Percentiles rank a stretch among this genome's conserved stretches.
phyloP scores from a whole-genome alignment of 2,888 invertebrate species.

The Muscina levida region DNA sequence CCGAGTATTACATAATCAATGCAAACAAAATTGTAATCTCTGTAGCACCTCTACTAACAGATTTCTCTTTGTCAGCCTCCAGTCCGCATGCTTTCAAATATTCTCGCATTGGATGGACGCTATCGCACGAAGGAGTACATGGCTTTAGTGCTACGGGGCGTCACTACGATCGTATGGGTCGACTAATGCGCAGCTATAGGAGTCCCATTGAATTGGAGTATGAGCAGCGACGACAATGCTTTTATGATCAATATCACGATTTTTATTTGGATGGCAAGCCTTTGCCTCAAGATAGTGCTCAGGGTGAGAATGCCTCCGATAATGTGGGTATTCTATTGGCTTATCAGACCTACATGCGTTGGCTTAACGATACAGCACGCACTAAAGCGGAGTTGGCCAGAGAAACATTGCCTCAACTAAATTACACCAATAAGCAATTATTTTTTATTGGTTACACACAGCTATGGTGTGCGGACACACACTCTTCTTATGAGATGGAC shows the following conservation, averaged over 20 bases:
- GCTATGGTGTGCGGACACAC: constrained; percentile 2
- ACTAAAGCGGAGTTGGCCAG: not conserved
- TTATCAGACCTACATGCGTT: not conserved
- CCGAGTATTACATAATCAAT: not conserved
- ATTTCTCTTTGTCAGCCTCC: not conserved
- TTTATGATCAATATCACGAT: not conserved
- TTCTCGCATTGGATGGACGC: not conserved
- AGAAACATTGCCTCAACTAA: not conserved
- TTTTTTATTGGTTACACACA: constrained; percentile 5
- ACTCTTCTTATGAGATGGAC: too few species aligned
- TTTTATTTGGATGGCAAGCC: not conserved
- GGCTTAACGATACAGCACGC: not conserved
- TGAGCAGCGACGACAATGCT: not conserved
- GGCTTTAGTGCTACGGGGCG: not conserved
- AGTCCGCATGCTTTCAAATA: not conserved
- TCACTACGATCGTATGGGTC: not conserved
- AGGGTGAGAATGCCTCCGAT: constrained; percentile 7
- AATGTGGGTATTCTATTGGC: not conserved
- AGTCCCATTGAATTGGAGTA: not conserved
- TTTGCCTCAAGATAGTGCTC: not conserved
- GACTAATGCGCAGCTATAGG: not conserved
- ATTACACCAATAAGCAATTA: not conserved
- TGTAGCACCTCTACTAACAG: not conserved
- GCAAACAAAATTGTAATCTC: not conserved
- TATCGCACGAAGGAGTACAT: constrained; percentile 7